These are phyloP conservation scores for Sialis fuliginosa DNA, from an alignment of 2,888 invertebrate genomes.

Conservation along the genomic window DNA sequence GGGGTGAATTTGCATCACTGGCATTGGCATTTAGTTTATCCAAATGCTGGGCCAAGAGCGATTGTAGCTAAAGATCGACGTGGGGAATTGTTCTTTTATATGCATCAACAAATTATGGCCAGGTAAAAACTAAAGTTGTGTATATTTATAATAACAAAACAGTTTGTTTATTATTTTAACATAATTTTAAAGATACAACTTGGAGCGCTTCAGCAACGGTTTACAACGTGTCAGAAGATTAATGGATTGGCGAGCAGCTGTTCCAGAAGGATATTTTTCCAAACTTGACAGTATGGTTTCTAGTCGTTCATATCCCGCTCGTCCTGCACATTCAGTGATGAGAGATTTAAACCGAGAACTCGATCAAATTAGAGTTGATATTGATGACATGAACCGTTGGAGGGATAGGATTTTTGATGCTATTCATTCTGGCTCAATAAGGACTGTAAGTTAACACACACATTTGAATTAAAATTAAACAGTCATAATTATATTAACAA, in stretches of 20 bases:
- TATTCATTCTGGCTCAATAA: conserved; percentile 42
- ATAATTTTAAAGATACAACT: conserved; percentile 41
- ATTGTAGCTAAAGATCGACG: conserved; percentile 60
- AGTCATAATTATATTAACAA: background rate
- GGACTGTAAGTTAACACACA: conserved; percentile 27
- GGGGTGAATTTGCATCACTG: conserved; percentile 79
- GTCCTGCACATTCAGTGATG: conserved; percentile 36
- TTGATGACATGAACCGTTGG: conserved; percentile 57
- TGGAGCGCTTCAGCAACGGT: conserved; percentile 56
- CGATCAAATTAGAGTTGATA: conserved; percentile 46
- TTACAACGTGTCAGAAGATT: conserved; percentile 42
- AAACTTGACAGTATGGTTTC: conserved; percentile 65
- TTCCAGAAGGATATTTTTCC: conserved; percentile 66
- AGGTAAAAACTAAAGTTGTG: conserved; percentile 19
- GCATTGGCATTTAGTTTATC: conserved; percentile 85
- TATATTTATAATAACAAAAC: background rate
- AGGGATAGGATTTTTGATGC: conserved; percentile 53
- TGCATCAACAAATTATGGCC: conserved; percentile 51
- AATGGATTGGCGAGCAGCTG: conserved; percentile 46
- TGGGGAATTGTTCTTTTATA: conserved; percentile 65
- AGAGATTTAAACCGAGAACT: conserved; percentile 46
- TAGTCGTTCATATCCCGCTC: conserved; percentile 56
- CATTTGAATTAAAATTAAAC: background rate
- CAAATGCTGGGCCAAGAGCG: conserved; percentile 41
- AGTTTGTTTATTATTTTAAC: background rate